Evolutionary conservation across 2,113 vertebrate species (phyloP), one percentile per base, ranked within the genome.

Genomic region (Bujurquina vittata): DNA sequence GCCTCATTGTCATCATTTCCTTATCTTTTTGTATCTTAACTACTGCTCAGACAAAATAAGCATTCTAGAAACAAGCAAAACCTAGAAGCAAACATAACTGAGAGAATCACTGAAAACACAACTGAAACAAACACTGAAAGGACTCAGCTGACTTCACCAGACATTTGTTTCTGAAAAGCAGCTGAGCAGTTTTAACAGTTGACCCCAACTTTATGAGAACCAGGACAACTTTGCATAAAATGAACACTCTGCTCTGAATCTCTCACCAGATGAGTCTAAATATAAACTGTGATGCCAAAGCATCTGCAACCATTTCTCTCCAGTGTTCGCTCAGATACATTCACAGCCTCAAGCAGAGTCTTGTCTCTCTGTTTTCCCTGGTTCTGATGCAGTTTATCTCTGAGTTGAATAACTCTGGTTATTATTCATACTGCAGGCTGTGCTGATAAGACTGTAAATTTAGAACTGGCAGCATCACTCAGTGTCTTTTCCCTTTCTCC

Each of bases 371-470:
- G 55, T 58, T 14, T 46, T 46, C 72, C 15, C 73, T 56, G 43
- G 14, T 83, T 69, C 54, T 79, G 74, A 81, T 78, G 78, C 22
- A 3, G 43, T 77, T 85, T 81, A 83, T 89, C 75, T 87, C 7
- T 15, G 40, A 4, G 69, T 57, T 84, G 49, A 72, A 62, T 65
- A 85, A 81, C 83, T 69, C 29, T 37, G 33, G 76, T 81, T 89
- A 49, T 80, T 81, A 80, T 89, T 74, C 81, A 79, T 84, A 79
- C 85, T 84, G 63, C 86, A 62, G 88, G 88, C 84, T 0, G 31
- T 52, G 5, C 63, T 61, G 89, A 90, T 89, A 90, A 82, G 49
- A 61, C 81, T 61, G 2, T 77, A 86, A 67, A 62, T 86, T 81
- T 82, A 62, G 14, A 78, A 37, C 58, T 33, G 65, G 57, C 77